These are phyloP conservation scores for Holacanthus passer DNA, from an alignment of 2,113 vertebrate genomes.

Conservation along the genomic window DNA sequence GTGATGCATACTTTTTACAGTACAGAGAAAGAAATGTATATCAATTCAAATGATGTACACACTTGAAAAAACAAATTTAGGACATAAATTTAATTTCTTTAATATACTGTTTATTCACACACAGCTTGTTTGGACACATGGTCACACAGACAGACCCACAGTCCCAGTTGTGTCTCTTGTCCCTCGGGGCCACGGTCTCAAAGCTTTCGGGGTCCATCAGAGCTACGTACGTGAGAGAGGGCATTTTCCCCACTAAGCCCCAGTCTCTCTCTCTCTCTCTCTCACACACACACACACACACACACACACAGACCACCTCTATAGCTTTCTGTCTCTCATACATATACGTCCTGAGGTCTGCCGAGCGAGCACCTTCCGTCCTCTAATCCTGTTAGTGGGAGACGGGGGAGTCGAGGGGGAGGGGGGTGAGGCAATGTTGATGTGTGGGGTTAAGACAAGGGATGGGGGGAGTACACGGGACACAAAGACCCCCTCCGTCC, in stretches of 20 bases:
- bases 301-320: constrained; percentile 53
- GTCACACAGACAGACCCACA: constrained; percentile 45
- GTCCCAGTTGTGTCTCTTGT: constrained; percentile 54
- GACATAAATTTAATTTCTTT: no score
- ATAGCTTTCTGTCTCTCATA: constrained; percentile 25
- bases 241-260: constrained; percentile 41
- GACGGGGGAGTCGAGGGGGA: constrained; percentile 46
- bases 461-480: constrained; percentile 42
- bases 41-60: background rate
- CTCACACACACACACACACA: constrained; percentile 41
- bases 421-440: constrained; percentile 8
- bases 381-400: constrained; percentile 86
- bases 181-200: constrained; percentile 55
- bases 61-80: no score
- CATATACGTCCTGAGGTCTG: constrained; percentile 68
- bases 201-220: constrained; percentile 61
- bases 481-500: constrained; percentile 77
- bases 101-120: no score
- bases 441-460: constrained; percentile 33
- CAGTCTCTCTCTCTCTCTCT: background rate
- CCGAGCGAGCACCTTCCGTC: constrained; percentile 71
- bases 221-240: constrained; percentile 40
- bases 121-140: constrained; percentile 60
- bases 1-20: background rate
- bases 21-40: background rate